Percentiles rank a stretch among this genome's conserved stretches.
Evolutionary conservation across 2,113 vertebrate genomes (phyloP).

Genomic region (Leptosomus discolor): DNA sequence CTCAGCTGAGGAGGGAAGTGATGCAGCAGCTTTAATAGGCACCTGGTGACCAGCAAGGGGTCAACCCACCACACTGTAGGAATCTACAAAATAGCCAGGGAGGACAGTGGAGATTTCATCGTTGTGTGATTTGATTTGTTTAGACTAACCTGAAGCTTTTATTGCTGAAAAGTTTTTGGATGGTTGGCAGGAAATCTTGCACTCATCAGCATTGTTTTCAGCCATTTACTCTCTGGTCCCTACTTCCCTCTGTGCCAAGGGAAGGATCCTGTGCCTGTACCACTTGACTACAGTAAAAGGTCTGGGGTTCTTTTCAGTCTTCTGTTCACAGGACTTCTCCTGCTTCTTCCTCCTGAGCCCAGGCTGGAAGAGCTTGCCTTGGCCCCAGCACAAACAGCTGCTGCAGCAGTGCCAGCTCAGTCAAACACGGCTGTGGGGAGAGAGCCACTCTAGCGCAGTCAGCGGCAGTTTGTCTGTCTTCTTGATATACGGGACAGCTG

Average conservation of each 20-base stretch:
- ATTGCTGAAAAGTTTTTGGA: background rate
- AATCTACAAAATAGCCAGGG: background rate
- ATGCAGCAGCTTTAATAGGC: background rate
- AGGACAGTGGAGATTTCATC: background rate
- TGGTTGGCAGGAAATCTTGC: background rate
- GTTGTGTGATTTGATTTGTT: background rate
- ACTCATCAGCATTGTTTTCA: background rate
- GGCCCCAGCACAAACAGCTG: rapidly evolving
- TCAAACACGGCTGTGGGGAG: background rate
- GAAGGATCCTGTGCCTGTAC: background rate
- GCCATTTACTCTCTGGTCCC: background rate
- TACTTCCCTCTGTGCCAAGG: background rate
- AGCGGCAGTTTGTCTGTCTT: background rate
- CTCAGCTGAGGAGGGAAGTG: too few species aligned
- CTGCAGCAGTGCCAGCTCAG: background rate
- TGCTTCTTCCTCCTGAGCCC: background rate
- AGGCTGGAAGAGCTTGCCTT: background rate
- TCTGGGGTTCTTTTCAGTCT: background rate
- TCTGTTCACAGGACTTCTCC: background rate
- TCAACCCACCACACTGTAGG: background rate
- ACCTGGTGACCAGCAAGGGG: background rate
- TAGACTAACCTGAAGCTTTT: background rate
- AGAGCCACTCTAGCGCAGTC: background rate
- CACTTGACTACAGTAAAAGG: background rate
- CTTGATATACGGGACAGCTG: background rate